Conservation (phyloP, 2,888 invertebrate genomes). For the Xestoiulus laeticollis region DNA sequence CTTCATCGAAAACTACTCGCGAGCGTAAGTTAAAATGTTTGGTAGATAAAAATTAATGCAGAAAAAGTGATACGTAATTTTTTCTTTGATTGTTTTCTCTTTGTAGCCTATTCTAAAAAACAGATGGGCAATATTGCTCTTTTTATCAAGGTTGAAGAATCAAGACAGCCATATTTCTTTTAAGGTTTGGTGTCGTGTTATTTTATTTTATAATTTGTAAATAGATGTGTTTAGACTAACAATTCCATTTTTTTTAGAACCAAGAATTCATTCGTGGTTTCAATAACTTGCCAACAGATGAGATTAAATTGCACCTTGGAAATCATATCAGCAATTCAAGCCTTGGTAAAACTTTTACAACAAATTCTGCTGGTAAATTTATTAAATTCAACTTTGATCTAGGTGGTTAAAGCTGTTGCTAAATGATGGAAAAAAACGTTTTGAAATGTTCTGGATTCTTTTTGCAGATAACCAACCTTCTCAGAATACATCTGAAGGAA, state of each 20-base stretch:
- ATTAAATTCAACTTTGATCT: background rate
- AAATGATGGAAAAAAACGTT: background rate
- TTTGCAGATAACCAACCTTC: background rate
- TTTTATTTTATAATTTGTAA: background rate
- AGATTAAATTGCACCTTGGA: background rate
- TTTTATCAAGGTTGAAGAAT: slow-evolving; percentile 62
- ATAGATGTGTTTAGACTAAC: background rate
- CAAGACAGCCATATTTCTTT: background rate
- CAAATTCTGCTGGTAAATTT: background rate
- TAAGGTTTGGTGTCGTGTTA: background rate
- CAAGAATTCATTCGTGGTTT: background rate
- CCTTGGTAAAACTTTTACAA: background rate
- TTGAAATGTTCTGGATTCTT: too few species aligned
- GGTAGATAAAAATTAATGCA: background rate
- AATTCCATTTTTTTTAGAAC: background rate
- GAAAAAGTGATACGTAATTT: background rate
- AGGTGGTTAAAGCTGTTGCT: background rate
- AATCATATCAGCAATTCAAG: background rate
- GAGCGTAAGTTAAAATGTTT: background rate
- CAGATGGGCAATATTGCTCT: slow-evolving; percentile 70
- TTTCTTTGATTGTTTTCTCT: background rate
- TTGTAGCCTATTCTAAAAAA: slow-evolving; percentile 71
- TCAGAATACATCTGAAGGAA: background rate
- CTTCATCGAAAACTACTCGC: slow-evolving; percentile 43
- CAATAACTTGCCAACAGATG: background rate